Evolutionary conservation across 1,140 invertebrate species (phyloP).

Genomic region (Aphaenogaster floridana): DNA sequence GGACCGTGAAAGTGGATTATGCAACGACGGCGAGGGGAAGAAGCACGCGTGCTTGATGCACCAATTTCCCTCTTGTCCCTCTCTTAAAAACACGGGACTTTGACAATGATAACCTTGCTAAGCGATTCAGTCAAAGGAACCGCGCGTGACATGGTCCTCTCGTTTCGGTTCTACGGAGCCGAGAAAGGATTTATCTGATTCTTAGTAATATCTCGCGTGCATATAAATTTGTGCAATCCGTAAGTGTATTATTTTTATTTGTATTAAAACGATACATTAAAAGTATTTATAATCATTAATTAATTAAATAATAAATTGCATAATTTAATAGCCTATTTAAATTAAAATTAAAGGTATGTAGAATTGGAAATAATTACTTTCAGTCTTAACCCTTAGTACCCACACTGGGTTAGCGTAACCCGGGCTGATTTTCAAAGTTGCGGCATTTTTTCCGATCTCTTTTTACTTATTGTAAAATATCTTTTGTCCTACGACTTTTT

Average conservation of each 20-base stretch:
- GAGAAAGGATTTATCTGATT: conserved; percentile 7
- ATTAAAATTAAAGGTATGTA: background rate
- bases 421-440: no score
- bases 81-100: conserved; percentile 49
- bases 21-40: conserved; percentile 48
- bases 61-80: background rate
- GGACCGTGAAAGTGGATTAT: conserved; percentile 71
- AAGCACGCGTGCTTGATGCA: conserved; percentile 55
- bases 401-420: no score
- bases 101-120: conserved; percentile 55
- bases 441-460: no score
- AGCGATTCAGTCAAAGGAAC: conserved; percentile 57
- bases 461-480: no score
- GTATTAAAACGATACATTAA: background rate
- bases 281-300: background rate
- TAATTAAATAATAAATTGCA: background rate
- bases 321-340: background rate
- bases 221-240: background rate
- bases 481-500: no score
- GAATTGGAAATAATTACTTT: background rate
- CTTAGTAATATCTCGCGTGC: background rate
- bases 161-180: background rate
- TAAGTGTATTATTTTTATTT: background rate
- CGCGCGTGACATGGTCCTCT: background rate
- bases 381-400: background rate